Conservation (phyloP, 2,113 vertebrate species). For the Lophura nycthemera region DNA sequence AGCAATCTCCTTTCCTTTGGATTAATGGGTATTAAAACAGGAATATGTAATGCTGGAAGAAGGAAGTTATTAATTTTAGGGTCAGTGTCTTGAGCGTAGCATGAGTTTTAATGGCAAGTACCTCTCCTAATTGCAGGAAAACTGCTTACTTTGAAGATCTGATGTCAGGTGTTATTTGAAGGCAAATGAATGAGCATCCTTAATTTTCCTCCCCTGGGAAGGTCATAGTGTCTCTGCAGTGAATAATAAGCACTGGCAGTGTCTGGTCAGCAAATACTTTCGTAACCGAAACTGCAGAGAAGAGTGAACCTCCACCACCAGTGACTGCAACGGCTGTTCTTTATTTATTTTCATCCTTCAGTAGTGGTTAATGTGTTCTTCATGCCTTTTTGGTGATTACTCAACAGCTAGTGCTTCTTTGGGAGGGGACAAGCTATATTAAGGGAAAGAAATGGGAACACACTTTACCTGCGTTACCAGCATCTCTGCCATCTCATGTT, state of each 20-base stretch:
- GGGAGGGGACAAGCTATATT: not conserved
- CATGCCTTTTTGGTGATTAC: not conserved
- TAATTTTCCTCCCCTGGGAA: conserved; percentile 2
- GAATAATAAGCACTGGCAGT: not conserved
- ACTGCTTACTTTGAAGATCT: not conserved
- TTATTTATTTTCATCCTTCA: not conserved
- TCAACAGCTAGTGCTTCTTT: not conserved
- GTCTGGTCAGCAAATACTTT: conserved; percentile 30
- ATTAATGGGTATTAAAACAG: conserved; percentile 5
- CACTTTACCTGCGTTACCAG: not conserved
- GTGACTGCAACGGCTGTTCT: not conserved
- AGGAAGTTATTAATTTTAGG: conserved; percentile 16
- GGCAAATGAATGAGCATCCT: conserved; percentile 14
- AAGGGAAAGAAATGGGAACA: not conserved
- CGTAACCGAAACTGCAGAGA: not conserved
- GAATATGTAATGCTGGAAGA: not conserved
- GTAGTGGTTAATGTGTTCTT: not conserved
- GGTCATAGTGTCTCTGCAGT: not conserved
- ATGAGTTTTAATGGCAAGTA: not conserved
- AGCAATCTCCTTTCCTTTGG: not conserved
- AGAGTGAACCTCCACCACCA: not conserved
- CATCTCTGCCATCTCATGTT: not conserved
- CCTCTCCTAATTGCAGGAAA: conserved; percentile 3
- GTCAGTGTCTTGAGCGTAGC: not conserved
- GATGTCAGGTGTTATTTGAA: not conserved